Evolutionary conservation across 2,888 invertebrate genomes (phyloP), one percentile per base, ranked within the genome.

Genomic region (Neoscelio sp.): DNA sequence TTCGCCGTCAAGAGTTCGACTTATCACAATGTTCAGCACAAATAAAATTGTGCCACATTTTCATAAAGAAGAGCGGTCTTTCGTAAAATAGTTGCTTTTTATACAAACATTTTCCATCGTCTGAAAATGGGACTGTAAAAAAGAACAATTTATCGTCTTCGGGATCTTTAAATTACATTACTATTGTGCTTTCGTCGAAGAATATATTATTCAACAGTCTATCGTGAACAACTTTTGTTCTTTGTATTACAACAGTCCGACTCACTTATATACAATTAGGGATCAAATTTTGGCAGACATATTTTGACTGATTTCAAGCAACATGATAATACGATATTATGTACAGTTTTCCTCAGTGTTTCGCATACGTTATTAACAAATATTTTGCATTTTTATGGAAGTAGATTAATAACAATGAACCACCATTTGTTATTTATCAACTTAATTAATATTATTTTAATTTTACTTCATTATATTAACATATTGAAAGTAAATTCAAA

Each of bases 241-340:
- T 8, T 8, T 12, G 12, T 18, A 12, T 46, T 68, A 35, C 12
- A 46, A 56, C 67, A 44, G 35, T 54, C 67, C 35, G 46, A 35
- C 46, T 68, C 7, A 26, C 18, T 18, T 30, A 18, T 10, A 68
- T 68, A 68, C 67, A 68, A 68, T 68, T 68, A 68, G 67, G 67
- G 67, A 56, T 64, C 3, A 17, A 28, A 50, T 50, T 50, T 50
- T 56, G 44, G 13, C 17, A 13, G 33, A 35, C 30, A 44, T n/a
- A 12, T 52, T 38, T 40, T 17, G 10, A n/a, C 20, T 33, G 4
- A 12, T 23, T 23, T 6, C 6, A 26, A 54, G 17, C 13, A 18
- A n/a, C n/a, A 52, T 35, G 17, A 30, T 30, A 23, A 40, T 56
- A 56, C 40, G 40, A 26, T 5, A 6, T n/a, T 40, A 56, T 56